Base-by-base conservation (phyloP, 2,888 invertebrate species). In the Stenodera caucasica region DNA sequence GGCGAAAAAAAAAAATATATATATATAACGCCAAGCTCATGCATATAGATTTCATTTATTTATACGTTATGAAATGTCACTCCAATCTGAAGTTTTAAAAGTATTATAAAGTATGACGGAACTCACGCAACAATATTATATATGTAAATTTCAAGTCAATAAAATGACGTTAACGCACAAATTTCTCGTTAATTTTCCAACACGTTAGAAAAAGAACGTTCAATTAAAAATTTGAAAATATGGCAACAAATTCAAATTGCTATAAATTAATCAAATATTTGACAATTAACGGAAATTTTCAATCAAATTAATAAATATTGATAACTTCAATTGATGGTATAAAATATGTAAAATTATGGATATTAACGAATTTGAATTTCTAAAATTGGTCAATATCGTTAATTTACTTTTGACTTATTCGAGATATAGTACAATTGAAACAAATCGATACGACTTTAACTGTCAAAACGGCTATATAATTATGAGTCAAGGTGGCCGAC, bases 51-150 rank as follows among this genome's bases (percentile, higher is more conserved):
- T 23, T 45, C 21, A 45, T 45, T 45, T 45, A 45, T 45, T 45
- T 23, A 12, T 23, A 45, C 45, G 23, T 21, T 45, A 45, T 45
- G 45, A 23, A 45, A 45, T 45, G 45, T 45, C 21, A 45, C 45
- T 45, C 23, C 21, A 53, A 53, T 53, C 53, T 53, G 32, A 53
- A 53, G 33, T 53, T 23, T 53, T 53, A 14, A 45, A 30, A 60
- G 45, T 23, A 53, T 40, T 61, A 45, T 49, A 50, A 57, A 53
- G 33, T 37, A 52, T 50, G 2, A 53, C 40, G 51, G 49, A 35
- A 33, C 26, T 23, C 61, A 61, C 61, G 61, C 61, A 61, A 61
- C 61, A 55, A 53, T 32, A 54, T 61, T 58, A 58, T 55, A 51
- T 58, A 58, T 58, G 55, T 55, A 61, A 58, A 55, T 61, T 58